These are phyloP conservation scores for Oreonectes daqikongensis DNA, from an alignment of 2,797 vertebrate species.

Conservation along the genomic window DNA sequence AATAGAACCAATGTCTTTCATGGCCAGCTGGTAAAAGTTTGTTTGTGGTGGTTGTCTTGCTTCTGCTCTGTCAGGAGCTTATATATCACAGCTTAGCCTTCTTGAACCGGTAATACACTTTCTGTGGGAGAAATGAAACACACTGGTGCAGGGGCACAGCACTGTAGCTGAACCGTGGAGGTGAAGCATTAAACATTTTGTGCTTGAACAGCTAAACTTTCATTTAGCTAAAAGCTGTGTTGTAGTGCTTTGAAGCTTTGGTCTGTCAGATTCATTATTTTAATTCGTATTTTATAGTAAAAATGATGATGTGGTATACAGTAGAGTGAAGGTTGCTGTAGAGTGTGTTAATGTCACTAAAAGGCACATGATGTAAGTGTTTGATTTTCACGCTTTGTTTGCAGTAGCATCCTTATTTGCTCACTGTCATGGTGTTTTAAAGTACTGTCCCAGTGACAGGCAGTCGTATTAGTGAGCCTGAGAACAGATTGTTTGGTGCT, in stretches of 20 bases:
- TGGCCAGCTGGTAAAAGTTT: neutral
- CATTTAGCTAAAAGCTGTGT: too few relatives aligned
- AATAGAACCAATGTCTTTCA: neutral
- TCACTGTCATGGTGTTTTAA: neutral
- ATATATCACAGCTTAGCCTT: neutral
- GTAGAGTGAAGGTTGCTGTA: neutral
- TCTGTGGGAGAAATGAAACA: neutral
- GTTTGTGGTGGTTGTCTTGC: neutral
- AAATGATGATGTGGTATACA: too few relatives aligned
- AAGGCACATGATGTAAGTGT: neutral
- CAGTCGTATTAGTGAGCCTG: neutral
- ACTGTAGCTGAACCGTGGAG: neutral
- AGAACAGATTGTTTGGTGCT: constrained; percentile 26
- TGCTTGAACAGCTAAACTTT: neutral
- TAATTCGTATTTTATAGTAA: too few relatives aligned
- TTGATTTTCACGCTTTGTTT: neutral
- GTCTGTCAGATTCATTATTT: too few relatives aligned
- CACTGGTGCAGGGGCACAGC: neutral
- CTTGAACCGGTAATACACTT: neutral
- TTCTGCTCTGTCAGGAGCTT: neutral
- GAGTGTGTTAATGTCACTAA: neutral
- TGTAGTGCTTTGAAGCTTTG: too few relatives aligned
- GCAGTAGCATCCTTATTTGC: neutral
- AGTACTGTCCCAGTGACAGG: neutral
- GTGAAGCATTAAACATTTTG: neutral